Conservation (phyloP, 2,113 vertebrate species). For the Myocastor coypus region DNA sequence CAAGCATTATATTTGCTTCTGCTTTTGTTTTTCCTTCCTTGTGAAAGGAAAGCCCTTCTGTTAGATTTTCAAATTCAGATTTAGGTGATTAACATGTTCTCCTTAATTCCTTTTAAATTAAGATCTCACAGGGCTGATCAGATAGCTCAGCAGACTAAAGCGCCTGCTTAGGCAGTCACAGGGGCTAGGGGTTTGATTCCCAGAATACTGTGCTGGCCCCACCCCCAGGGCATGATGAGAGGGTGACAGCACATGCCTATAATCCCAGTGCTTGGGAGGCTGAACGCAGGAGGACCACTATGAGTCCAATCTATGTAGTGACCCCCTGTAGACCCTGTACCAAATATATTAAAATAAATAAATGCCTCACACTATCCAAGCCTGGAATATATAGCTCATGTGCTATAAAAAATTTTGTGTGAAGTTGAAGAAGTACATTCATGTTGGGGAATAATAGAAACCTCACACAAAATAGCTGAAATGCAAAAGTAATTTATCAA, state of each 20-base stretch:
- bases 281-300: no score
- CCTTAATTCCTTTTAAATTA: slow-evolving; percentile 9
- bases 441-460: not conserved
- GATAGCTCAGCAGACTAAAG: no score
- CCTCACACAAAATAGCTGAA: not conserved
- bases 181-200: no score
- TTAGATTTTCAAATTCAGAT: slow-evolving; percentile 35
- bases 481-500: not conserved
- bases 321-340: no score
- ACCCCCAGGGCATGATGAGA: no score
- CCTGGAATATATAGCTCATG: not conserved
- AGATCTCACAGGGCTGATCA: not conserved
- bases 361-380: not conserved
- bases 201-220: no score
- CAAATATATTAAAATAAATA: not conserved
- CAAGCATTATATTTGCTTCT: not conserved
- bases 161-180: no score
- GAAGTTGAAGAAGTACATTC: not conserved
- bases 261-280: no score
- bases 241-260: no score
- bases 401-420: not conserved
- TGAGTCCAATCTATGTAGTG: no score
- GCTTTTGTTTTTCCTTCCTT: not conserved
- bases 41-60: not conserved
- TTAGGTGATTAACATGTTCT: not conserved